phyloP scores from a whole-genome alignment of 2,113 vertebrate species.

The Oreochromis tanganicae region DNA sequence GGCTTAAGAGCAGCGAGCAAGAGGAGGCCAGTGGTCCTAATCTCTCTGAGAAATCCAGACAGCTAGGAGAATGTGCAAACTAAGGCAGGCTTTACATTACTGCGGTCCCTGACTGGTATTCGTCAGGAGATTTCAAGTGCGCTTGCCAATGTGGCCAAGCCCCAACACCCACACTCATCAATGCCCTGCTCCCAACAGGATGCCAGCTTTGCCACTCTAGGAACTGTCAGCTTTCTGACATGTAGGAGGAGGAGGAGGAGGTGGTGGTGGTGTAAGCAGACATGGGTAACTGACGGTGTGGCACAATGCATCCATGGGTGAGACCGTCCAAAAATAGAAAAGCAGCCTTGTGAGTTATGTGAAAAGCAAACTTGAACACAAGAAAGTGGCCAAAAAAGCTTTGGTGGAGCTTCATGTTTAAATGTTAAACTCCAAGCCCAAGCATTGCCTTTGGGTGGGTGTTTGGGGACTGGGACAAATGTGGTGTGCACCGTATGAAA shows the following conservation, averaged over 20 bases:
- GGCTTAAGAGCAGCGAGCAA: not conserved
- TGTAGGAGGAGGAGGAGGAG: not conserved
- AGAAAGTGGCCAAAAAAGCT: not conserved
- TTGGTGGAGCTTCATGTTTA: not conserved
- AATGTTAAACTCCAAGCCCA: not conserved
- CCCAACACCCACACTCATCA: conserved; percentile 44
- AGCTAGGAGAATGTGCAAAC: conserved; percentile 51
- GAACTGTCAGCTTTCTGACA: conserved; percentile 53
- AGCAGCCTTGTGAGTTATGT: not conserved
- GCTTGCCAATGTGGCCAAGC: conserved; percentile 16
- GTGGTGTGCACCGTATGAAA: not conserved
- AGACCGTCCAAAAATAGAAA: conserved; percentile 65
- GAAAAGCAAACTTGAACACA: not conserved
- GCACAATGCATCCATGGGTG: conserved; percentile 62
- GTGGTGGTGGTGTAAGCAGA: not conserved
- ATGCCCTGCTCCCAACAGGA: conserved; percentile 35
- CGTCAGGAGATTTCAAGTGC: conserved; percentile 35
- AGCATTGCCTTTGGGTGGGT: not conserved
- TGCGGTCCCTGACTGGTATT: conserved; percentile 33
- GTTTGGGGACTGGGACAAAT: not conserved
- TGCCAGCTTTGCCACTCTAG: conserved; percentile 57
- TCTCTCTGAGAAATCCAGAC: conserved; percentile 17
- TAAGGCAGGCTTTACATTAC: conserved; percentile 35
- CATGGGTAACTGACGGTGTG: conserved; percentile 46
- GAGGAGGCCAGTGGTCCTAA: not conserved